Percentiles rank a stretch among this genome's conserved stretches.
Evolutionary conservation across 2,888 invertebrate species (phyloP).

Genomic region (Willowsia nigromaculata): DNA sequence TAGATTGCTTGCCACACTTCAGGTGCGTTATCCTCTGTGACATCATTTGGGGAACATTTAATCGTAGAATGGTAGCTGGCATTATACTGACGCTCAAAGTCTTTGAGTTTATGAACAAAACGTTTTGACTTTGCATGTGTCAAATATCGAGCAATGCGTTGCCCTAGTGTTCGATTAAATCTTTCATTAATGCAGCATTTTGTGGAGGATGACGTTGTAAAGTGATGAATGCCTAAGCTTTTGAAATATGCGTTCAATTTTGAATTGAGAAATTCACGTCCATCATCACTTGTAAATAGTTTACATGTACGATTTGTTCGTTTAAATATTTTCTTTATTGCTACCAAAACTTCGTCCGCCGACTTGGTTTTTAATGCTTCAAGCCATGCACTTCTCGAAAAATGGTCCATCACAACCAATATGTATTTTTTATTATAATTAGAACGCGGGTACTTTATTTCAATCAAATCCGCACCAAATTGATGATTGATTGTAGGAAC

Average conservation of each 20-base stretch:
- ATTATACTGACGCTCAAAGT: slow-evolving; percentile 37
- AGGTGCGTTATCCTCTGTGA: neutral
- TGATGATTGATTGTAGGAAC: slow-evolving; percentile 4
- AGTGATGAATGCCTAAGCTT: slow-evolving; percentile 28
- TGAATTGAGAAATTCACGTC: slow-evolving; percentile 52
- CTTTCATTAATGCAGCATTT: slow-evolving; percentile 47
- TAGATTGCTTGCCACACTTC: slow-evolving; percentile 1
- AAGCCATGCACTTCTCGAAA: slow-evolving; percentile 50
- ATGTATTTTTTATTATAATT: slow-evolving; percentile 66
- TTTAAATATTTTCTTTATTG: slow-evolving; percentile 39
- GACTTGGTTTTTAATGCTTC: slow-evolving; percentile 57
- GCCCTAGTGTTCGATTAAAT: slow-evolving; percentile 29
- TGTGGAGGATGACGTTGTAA: neutral
- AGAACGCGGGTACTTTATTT: slow-evolving; percentile 52
- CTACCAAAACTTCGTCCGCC: neutral
- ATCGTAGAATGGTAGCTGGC: neutral
- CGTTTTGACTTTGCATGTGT: slow-evolving; percentile 30
- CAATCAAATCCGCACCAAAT: slow-evolving; percentile 61
- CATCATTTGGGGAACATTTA: neutral
- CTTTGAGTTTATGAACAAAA: slow-evolving; percentile 24
- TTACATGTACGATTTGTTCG: neutral
- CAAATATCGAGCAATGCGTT: slow-evolving; percentile 1
- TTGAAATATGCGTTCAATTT: slow-evolving; percentile 12
- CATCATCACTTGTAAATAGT: slow-evolving; percentile 40
- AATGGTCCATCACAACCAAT: slow-evolving; percentile 33